Evolutionary conservation across 2,888 invertebrate genomes (phyloP).

Genomic region (Chrysolina americana): DNA sequence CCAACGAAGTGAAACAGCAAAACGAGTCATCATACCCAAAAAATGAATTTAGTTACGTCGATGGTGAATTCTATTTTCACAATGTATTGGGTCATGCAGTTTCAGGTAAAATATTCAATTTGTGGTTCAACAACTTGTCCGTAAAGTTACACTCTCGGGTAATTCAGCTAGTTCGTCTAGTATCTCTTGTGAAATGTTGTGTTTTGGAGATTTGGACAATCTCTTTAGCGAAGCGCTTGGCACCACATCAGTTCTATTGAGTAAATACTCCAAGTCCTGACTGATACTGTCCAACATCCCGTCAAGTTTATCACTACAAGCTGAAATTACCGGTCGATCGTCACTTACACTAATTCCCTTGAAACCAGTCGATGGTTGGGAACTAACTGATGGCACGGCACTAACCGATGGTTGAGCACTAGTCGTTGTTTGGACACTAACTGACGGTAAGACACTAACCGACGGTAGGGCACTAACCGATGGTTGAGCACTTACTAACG

Average conservation of each 20-base stretch:
- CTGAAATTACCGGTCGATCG: not conserved
- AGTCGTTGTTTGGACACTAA: not conserved
- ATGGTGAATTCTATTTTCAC: too few species aligned
- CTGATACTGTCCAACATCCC: conserved; percentile 86
- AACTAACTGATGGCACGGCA: not conserved
- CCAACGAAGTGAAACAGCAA: too few species aligned
- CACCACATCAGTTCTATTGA: conserved; percentile 73
- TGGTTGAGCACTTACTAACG: conserved; percentile 55
- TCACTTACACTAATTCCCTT: not conserved
- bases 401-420: not conserved
- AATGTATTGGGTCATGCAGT: too few species aligned
- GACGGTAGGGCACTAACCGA: conserved; percentile 62
- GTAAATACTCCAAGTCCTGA: conserved; percentile 85
- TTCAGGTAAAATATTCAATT: not conserved
- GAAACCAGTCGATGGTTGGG: too few species aligned
- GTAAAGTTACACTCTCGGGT: conserved; percentile 53
- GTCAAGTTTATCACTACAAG: conserved; percentile 66
- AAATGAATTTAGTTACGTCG: too few species aligned
- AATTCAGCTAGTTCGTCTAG: conserved; percentile 43
- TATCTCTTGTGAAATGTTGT: conserved; percentile 62
- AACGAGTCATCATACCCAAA: too few species aligned
- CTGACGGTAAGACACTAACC: not conserved
- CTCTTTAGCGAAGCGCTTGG: conserved; percentile 52
- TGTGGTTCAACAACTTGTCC: conserved; percentile 54
- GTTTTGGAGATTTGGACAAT: conserved; percentile 60